Base-by-base conservation (phyloP, 2,888 invertebrate genomes). In the Agelastica alni region DNA sequence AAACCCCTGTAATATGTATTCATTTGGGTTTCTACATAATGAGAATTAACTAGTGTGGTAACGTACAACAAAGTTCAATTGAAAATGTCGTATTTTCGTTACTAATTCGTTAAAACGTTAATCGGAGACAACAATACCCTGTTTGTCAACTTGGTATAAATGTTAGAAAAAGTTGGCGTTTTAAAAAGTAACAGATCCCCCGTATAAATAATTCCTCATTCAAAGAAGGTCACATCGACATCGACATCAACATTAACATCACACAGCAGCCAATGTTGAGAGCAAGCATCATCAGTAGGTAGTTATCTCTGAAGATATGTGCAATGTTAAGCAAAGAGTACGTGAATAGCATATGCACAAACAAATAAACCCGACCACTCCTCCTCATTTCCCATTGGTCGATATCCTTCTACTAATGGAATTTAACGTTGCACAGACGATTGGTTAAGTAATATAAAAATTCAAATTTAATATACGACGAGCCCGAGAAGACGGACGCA, bases 361-460 rank as follows among this genome's bases (percentile, higher is more conserved):
- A 74, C 75, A 71, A 72, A 72, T 71, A 71, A 71, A 70, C 66
- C 59, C 67, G 66, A 70, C 75, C 74, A 71, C 76, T 71, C 75
- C 73, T 69, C 65, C 64, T 59, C 65, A 63, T 61, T 58, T 62
- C 60, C 68, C 61, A 75, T 75, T 75, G 75, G 75, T 66, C 62
- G 64, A 61, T 53, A 60, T 60, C 60, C 62, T 62, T 66, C 59
- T 65, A 69, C 71, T 69, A 71, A 71, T 71, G 72, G 72, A 72
- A 72, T 72, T 70, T 69, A 68, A 70, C 71, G 64, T 74, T 74
- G 67, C 71, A 72, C 72, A 75, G 73, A 72, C 74, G 70, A 76
- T 76, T 76, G 76, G 76, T 72, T 75, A 72, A 73, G 73, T 75
- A 69, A 75, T 74, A 73, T 75, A 75, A 76, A 76, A 76, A 76